A percentile compares a stretch with the other conserved stretches of the same genome.
These are phyloP conservation scores for Willowsia nigromaculata DNA, from an alignment of 2,888 invertebrate genomes.

Conservation along the genomic window DNA sequence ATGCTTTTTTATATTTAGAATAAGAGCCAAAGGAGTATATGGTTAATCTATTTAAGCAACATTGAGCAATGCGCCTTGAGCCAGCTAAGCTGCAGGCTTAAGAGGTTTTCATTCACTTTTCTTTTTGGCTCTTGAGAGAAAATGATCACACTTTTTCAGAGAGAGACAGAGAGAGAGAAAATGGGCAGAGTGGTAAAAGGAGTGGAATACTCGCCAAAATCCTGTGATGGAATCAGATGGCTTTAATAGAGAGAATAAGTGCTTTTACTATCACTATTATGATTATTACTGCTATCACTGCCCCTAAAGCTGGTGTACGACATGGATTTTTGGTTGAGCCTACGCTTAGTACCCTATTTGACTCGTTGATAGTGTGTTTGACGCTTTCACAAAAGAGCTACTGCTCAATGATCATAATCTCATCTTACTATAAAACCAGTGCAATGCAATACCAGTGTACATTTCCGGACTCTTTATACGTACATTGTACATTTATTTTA, in stretches of 20 bases:
- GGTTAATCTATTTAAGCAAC: slow-evolving; percentile 71
- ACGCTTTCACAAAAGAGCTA: slow-evolving; percentile 62
- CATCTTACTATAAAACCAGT: slow-evolving; percentile 41
- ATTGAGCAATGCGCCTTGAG: slow-evolving; percentile 68
- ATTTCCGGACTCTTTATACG: slow-evolving; percentile 26
- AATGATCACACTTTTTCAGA: slow-evolving; percentile 69
- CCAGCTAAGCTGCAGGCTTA: slow-evolving; percentile 69
- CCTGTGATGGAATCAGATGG: slow-evolving; percentile 71
- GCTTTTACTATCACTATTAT: slow-evolving; percentile 73
- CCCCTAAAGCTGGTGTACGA: slow-evolving; percentile 60
- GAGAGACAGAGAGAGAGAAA: slow-evolving; percentile 39
- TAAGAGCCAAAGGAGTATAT: slow-evolving; percentile 56
- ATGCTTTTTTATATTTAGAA: slow-evolving; percentile 6
- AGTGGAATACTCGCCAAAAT: slow-evolving; percentile 66
- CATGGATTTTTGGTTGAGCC: slow-evolving; percentile 60
- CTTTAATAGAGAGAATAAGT: slow-evolving; percentile 73
- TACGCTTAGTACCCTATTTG: slow-evolving; percentile 55
- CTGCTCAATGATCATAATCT: slow-evolving; percentile 60
- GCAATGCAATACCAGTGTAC: slow-evolving; percentile 23
- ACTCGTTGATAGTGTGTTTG: slow-evolving; percentile 65
- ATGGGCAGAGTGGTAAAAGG: slow-evolving; percentile 56
- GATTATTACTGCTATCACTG: slow-evolving; percentile 72
- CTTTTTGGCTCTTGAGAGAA: slow-evolving; percentile 72
- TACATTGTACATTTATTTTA: slow-evolving; percentile 46
- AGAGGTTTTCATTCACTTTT: slow-evolving; percentile 72